phyloP scores from a whole-genome alignment of 1,140 invertebrate genomes.

The Heliconius nattereri region DNA sequence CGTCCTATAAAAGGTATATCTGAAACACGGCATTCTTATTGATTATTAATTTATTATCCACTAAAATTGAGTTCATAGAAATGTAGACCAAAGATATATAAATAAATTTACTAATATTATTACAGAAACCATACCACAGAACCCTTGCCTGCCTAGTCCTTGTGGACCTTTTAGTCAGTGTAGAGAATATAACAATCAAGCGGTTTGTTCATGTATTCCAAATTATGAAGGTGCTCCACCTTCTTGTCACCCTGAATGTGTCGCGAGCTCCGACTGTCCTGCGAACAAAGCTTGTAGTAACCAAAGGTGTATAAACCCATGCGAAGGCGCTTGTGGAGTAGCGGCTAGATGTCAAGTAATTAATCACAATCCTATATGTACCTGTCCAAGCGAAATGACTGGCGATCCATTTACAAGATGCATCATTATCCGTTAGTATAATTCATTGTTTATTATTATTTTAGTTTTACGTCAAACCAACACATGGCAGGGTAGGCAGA shows the following conservation, averaged over 20 bases:
- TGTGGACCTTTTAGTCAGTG: conserved; percentile 85
- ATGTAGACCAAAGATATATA: background rate
- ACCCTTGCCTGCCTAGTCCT: conserved; percentile 83
- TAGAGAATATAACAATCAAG: conserved; percentile 83
- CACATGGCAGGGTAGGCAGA: too few relatives aligned
- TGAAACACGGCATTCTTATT: background rate
- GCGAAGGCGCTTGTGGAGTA: conserved; percentile 84
- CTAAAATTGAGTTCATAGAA: too few relatives aligned
- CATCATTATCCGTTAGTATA: conserved; percentile 78
- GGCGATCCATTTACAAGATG: conserved; percentile 86
- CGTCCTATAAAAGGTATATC: conserved; percentile 82
- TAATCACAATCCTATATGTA: conserved; percentile 86
- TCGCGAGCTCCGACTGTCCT: conserved; percentile 82
- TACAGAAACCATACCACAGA: conserved; percentile 59
- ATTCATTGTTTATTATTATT: background rate
- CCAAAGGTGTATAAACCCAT: conserved; percentile 85
- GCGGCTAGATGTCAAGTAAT: conserved; percentile 84
- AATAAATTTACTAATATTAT: conserved; percentile 34
- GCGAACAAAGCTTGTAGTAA: conserved; percentile 82
- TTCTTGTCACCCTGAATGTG: conserved; percentile 83
- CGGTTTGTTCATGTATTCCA: conserved; percentile 83
- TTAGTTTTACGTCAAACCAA: too few relatives aligned
- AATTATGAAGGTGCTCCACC: conserved; percentile 84
- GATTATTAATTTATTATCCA: too few relatives aligned
- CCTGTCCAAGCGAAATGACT: conserved; percentile 81